Conservation (phyloP, 2,113 vertebrate species). For the Amblyornis subalaris region DNA sequence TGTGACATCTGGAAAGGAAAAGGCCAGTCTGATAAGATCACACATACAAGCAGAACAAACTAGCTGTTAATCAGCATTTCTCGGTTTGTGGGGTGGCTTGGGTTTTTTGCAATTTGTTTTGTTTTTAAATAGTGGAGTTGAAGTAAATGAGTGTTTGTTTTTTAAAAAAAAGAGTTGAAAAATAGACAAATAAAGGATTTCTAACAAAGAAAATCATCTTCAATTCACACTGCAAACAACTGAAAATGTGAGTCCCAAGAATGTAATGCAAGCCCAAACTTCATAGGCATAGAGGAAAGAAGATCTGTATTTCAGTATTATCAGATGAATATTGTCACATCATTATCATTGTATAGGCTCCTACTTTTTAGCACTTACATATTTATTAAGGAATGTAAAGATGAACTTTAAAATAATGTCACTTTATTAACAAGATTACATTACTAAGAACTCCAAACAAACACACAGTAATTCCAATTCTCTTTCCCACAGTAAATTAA, state of each 20-base stretch:
- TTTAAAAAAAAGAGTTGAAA: not conserved
- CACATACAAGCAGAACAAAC: not conserved
- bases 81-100: not conserved
- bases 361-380: not conserved
- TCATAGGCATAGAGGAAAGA: not conserved
- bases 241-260: not conserved
- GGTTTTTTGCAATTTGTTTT: not conserved
- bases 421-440: not conserved
- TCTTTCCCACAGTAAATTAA: not conserved
- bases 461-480: not conserved
- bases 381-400: not conserved
- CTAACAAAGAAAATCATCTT: not conserved
- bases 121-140: not conserved
- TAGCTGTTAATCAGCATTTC: not conserved
- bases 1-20: constrained; percentile 56
- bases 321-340: not conserved
- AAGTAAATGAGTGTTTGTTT: not conserved
- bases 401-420: not conserved
- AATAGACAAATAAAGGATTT: not conserved
- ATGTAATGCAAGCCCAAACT: not conserved
- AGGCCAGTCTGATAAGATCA: constrained; percentile 52
- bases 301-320: not conserved
- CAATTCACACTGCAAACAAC: not conserved
- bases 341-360: not conserved
- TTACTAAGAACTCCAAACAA: not conserved